These are phyloP conservation scores for Phrynosoma blainvillii DNA, from an alignment of 2,113 vertebrate genomes.

Conservation along the genomic window DNA sequence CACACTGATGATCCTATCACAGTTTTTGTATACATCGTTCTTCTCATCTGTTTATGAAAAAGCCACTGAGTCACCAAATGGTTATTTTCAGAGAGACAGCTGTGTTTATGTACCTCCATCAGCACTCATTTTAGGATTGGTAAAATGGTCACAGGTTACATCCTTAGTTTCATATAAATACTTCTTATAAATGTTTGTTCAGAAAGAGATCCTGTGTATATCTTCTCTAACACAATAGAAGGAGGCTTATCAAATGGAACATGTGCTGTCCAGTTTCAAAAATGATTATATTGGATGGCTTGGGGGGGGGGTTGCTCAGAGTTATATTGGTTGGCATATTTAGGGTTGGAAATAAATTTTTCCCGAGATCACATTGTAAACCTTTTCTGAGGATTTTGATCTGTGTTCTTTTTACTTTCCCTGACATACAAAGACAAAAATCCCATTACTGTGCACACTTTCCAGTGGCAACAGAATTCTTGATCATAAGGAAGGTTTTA, in stretches of 20 bases:
- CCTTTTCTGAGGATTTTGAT: too few relatives aligned
- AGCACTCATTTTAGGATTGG: slow-evolving; percentile 97
- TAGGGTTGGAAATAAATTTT: too few relatives aligned
- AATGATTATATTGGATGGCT: too few relatives aligned
- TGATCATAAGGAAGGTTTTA: neutral
- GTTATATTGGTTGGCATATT: too few relatives aligned
- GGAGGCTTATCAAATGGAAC: too few relatives aligned
- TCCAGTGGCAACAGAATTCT: neutral
- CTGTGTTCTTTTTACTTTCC: too few relatives aligned
- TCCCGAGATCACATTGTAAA: too few relatives aligned
- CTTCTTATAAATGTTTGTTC: neutral
- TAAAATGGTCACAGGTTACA: slow-evolving; percentile 62
- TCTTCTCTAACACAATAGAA: neutral
- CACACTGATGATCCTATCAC: neutral
- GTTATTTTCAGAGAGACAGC: too few relatives aligned
- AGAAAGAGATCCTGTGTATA: neutral
- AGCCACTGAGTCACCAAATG: neutral
- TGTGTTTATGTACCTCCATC: slow-evolving; percentile 80
- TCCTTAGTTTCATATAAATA: neutral
- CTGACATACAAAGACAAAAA: too few relatives aligned
- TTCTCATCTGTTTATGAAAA: neutral
- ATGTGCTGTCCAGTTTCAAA: too few relatives aligned
- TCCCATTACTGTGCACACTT: too few relatives aligned
- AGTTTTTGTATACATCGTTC: neutral
- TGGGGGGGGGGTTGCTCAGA: too few relatives aligned